Evolutionary conservation across 2,113 vertebrate genomes (phyloP), one percentile per base, ranked within the genome.

Genomic region (Odobenus rosmarus): DNA sequence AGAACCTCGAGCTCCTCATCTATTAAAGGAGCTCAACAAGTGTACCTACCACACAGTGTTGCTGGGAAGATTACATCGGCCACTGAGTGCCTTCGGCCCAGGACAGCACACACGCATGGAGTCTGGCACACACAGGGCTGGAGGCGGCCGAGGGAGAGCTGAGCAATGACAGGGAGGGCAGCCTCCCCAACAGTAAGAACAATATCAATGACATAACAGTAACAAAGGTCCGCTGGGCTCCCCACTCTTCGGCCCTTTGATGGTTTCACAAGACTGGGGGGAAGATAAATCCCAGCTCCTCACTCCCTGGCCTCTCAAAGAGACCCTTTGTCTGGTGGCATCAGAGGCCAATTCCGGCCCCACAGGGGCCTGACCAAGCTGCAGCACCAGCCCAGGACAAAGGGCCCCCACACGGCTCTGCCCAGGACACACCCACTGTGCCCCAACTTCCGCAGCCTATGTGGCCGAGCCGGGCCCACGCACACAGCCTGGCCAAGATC

Each of bases 271-370:
- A 77, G 23, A 36, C 11, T 46, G 36, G 62, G 8, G 18, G 19
- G 53, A 16, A n/a, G 53, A 74, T 51, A 74, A 83, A 64, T 31
- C 79, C 49, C 87, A 59, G 86, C 83, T 36, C 8, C 18, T 46
- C 77, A 36, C 64, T 93, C 91, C 96, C 95, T 90, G 81, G 87
- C 64, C 59, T 82, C 82, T 96, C 95, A 97, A 83, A 91, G 72
- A 88, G 64, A 42, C 33, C 71, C 39, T 95, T 96, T 97, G 95
- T 97, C 91, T 74, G 36, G 59, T 0, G 9, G 61, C n/a, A 21
- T 71, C 95, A 39, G 92, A 89, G 92, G 92, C 87, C 74, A 64
- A 69, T 88, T 92, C 97, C 49, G 3, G 92, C 46, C 72, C 67
- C 64, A 7, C 21, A 6, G 8, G 39, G 19, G 49, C 61, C 93